Conservation (phyloP, 2,797 vertebrate species). For the Chaetophractus vellerosus region DNA sequence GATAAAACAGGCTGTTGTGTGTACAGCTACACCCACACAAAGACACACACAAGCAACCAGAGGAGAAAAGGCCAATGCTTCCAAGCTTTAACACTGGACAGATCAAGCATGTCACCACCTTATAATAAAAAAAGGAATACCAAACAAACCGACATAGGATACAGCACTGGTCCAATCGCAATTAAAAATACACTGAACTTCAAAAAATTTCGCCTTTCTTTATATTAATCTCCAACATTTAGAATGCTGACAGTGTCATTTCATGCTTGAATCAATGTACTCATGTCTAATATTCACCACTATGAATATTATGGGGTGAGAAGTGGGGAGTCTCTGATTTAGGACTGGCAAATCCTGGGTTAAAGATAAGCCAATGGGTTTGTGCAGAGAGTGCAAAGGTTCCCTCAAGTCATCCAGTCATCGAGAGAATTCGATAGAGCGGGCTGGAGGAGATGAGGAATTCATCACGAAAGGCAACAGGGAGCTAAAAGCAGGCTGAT, state of each 20-base stretch:
- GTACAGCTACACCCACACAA: fast-evolving
- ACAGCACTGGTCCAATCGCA: background rate
- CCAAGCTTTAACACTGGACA: background rate
- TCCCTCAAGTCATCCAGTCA: background rate
- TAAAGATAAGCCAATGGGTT: background rate
- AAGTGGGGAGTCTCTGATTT: background rate
- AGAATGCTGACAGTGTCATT: conserved; percentile 29
- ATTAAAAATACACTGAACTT: conserved; percentile 59
- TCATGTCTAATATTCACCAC: conserved; percentile 40
- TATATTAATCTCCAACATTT: background rate
- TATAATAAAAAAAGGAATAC: conserved; percentile 33
- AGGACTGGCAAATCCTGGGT: conserved; percentile 42
- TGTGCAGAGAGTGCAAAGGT: background rate
- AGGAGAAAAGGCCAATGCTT: conserved; percentile 46
- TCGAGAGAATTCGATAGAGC: background rate
- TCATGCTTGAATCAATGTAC: conserved; percentile 70
- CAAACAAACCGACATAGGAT: conserved; percentile 57
- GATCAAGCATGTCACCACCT: background rate
- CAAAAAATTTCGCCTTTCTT: background rate
- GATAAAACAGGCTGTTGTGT: conserved; percentile 22
- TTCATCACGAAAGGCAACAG: conserved; percentile 74
- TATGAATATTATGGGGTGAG: background rate
- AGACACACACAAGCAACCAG: background rate
- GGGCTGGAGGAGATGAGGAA: conserved; percentile 62
- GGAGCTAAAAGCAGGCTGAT: conserved; percentile 77